Conservation (phyloP, 35 echinoderm and acorn worm species). For the Strongylocentrotus purpuratus region DNA sequence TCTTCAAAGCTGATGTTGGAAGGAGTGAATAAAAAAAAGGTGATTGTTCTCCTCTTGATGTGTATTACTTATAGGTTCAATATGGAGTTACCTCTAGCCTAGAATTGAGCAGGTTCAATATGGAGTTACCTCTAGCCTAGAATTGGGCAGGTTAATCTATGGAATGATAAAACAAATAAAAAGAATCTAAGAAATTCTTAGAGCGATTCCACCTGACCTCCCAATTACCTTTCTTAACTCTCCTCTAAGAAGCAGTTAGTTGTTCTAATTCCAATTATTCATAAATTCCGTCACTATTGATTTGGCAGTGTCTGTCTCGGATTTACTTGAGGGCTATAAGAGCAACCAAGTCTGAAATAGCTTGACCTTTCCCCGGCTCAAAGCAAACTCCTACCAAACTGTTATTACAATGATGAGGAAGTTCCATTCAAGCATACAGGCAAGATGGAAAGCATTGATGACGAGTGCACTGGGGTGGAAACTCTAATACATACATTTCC, state of each 20-base stretch:
- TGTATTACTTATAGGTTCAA: too few relatives aligned
- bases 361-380: conserved; percentile 9
- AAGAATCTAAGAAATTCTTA: background rate
- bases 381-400: background rate
- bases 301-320: conserved; percentile 1
- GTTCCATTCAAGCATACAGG: conserved; percentile 3
- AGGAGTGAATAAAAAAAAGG: too few relatives aligned
- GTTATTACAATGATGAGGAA: conserved; percentile 42
- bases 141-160: background rate
- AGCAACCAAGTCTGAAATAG: conserved; percentile 20
- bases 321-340: conserved; percentile 33
- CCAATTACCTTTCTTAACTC: conserved; percentile 4
- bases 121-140: background rate
- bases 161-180: background rate
- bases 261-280: conserved; percentile 32
- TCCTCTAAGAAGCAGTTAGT: background rate
- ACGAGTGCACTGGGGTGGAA: background rate
- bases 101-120: background rate
- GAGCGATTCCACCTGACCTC: background rate
- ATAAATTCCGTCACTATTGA: conserved; percentile 36
- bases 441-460: background rate
- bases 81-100: too few relatives aligned
- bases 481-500: conserved; percentile 27
- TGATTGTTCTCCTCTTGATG: too few relatives aligned
- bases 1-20: too few relatives aligned